Base-by-base conservation (phyloP, 2,888 invertebrate genomes). In the Pyrrhia umbra region DNA sequence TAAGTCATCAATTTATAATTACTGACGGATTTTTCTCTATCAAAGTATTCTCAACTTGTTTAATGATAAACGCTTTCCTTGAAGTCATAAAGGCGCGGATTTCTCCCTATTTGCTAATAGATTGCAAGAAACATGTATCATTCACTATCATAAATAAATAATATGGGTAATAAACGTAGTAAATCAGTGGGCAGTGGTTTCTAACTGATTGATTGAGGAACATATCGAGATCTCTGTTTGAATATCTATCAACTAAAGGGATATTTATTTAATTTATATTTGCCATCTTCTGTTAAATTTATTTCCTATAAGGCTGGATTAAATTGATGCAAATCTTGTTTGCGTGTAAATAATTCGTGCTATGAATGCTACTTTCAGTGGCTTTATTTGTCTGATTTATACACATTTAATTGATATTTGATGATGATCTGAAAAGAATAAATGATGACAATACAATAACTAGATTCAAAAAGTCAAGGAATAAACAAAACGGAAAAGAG, bases 111-210 rank as follows among this genome's bases (percentile, higher is more conserved):
- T 47, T 39, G 57, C 27, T 70, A 68, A 71, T 66, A 46, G 58
- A 34, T 60, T 40, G 18, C 47, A n/a, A 47, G 42, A 56, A 59
- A 62, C 54, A 66, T 68, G 47, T 61, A 73, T 72, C 65, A 69
- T 70, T 61, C 59, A 23, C 66, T 74, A 75, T 70, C 70, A 79
- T 81, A 82, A 82, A 85, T 85, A 85, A 83, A 81, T 85, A 63
- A 43, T 79, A 83, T 78, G 51, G 59, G 49, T 68, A 62, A 76
- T 78, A 78, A 72, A 70, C 61, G 60, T 45, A 43, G 51, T 82
- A 85, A 85, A 85, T 85, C 86, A 80, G 63, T 65, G 49, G 45
- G 23, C 65, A 60, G 58, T 51, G 74, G 74, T 71, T 64, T 23
- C 40, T 43, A 63, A 75, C 78, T 82, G 85, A 85, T 87, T 69